These are phyloP conservation scores for Meiosimyza platycephala DNA, from an alignment of 2,888 invertebrate genomes.

Conservation along the genomic window DNA sequence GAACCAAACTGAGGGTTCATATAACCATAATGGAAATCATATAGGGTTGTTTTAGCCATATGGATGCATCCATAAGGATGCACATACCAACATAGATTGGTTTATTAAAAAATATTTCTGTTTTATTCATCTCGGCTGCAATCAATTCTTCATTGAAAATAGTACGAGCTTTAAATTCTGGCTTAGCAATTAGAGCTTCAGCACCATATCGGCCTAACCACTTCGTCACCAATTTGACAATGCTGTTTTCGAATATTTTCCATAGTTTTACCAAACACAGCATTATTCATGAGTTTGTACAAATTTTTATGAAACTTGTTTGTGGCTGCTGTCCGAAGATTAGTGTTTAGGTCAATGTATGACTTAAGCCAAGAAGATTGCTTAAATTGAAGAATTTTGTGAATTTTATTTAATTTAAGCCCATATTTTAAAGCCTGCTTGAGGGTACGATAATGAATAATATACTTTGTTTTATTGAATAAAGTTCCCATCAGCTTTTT, in stretches of 20 bases:
- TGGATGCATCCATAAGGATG: too few relatives aligned
- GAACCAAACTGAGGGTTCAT: background rate
- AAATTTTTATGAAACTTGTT: constrained; percentile 30
- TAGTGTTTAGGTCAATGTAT: constrained; percentile 36
- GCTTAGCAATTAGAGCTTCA: background rate
- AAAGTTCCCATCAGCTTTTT: constrained; percentile 48
- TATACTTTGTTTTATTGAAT: constrained; percentile 49
- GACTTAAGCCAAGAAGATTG: constrained; percentile 54
- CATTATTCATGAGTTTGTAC: background rate
- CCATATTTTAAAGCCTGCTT: constrained; percentile 53
- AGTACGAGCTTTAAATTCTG: background rate
- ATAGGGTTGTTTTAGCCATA: too few relatives aligned
- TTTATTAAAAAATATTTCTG: background rate
- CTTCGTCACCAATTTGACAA: constrained; percentile 40
- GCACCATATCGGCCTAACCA: constrained; percentile 26
- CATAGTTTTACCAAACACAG: constrained; percentile 46
- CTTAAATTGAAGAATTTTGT: constrained; percentile 50
- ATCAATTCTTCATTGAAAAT: background rate
- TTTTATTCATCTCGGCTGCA: background rate
- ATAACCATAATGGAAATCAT: background rate
- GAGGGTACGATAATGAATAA: constrained; percentile 53
- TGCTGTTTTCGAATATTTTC: constrained; percentile 42
- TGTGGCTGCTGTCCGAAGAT: constrained; percentile 19
- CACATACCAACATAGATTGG: background rate
- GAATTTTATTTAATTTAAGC: constrained; percentile 52